A percentile compares a stretch with the other conserved stretches of the same genome.
Evolutionary conservation across 2,113 vertebrate genomes (phyloP).

Genomic region (Motacilla alba): DNA sequence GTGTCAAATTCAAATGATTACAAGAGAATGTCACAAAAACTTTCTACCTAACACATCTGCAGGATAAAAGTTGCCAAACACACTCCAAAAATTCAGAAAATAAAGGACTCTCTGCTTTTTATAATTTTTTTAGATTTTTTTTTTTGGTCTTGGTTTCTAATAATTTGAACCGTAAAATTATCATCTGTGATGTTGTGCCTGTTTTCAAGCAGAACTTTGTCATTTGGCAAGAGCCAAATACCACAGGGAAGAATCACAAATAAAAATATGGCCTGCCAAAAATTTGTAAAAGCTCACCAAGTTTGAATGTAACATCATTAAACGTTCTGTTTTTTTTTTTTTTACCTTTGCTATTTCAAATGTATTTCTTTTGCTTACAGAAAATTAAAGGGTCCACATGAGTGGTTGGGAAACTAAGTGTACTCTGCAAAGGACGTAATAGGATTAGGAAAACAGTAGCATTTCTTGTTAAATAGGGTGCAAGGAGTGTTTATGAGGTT

Average conservation of each 20-base stretch:
- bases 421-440: background rate
- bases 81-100: background rate
- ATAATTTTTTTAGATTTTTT: background rate
- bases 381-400: background rate
- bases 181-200: background rate
- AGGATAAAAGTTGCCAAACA: background rate
- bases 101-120: background rate
- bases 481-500: background rate
- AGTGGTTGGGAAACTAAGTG: background rate
- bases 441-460: constrained; percentile 25
- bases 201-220: background rate
- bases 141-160: background rate
- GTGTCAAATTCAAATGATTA: background rate
- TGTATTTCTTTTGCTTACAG: background rate
- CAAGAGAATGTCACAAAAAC: background rate
- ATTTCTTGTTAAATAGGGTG: constrained; percentile 2
- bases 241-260: background rate
- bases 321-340: background rate
- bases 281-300: background rate
- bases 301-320: background rate
- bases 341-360: background rate
- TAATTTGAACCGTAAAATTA: background rate
- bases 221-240: background rate
- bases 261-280: background rate
- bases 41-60: background rate